Conservation (phyloP, 53 echinoderm and acorn worm species). For the Hippasteria phrygiana region DNA sequence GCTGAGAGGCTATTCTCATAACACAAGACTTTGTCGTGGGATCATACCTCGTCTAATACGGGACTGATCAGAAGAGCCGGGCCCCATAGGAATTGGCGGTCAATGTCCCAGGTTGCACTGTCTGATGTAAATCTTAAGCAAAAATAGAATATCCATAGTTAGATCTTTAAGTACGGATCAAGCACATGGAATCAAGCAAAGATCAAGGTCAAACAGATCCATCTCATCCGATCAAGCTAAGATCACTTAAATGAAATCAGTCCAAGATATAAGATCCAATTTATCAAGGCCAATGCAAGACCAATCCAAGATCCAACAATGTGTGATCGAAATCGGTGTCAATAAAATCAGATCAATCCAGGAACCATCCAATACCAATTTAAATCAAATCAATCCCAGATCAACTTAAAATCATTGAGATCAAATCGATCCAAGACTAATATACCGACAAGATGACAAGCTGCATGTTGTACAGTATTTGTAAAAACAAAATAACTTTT, state of each 20-base stretch:
- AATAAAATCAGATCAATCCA: too few relatives aligned
- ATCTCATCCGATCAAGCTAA: too few relatives aligned
- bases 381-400: too few relatives aligned
- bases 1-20: not conserved
- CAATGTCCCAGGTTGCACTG: constrained; percentile 77
- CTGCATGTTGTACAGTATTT: not conserved
- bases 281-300: too few relatives aligned
- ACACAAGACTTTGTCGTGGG: not conserved
- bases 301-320: too few relatives aligned
- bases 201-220: too few relatives aligned
- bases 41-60: constrained; percentile 90
- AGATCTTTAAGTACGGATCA: not conserved
- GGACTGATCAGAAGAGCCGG: constrained; percentile 86
- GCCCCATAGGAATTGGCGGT: constrained; percentile 97
- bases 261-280: too few relatives aligned
- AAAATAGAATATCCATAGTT: not conserved
- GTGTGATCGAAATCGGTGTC: too few relatives aligned
- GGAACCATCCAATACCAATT: too few relatives aligned
- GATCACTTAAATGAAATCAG: too few relatives aligned
- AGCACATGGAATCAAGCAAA: too few relatives aligned
- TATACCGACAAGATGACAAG: not conserved
- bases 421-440: not conserved
- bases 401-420: not conserved
- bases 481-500: not conserved
- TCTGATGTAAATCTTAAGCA: constrained; percentile 82